Base-by-base conservation (phyloP, 2,113 vertebrate genomes). In the Lutjanus erythropterus region DNA sequence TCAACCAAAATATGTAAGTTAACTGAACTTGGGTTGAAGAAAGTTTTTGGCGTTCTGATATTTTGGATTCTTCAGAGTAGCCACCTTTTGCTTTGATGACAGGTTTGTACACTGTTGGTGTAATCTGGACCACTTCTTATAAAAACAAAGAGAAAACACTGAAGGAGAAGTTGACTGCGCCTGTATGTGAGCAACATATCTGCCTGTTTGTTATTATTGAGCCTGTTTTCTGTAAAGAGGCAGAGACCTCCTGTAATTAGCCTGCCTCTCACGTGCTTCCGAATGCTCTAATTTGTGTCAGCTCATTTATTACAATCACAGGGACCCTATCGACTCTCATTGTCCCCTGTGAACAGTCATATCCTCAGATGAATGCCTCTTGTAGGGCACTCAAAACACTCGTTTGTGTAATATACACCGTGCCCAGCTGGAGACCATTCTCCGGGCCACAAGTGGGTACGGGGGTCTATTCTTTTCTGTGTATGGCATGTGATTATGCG, bases 341-440 rank as follows among this genome's bases (percentile, higher is more conserved):
- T 94, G 91, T 92, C 76, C 83, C 56, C 41, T 14, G 5, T 21
- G 83, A 78, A 82, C 88, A 89, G 81, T 93, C 87, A 89, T 85
- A 92, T 93, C 93, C 91, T 89, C 81, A 74, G 59, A 83, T 83
- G 82, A 91, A 89, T 79, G 75, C 69, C 60, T 82, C 68, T 23
- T 55, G 60, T 71, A 58, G 50, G 62, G 60, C 33, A 69, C 75
- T 86, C 78, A 77, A 88, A 92, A 86, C 83, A 88, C 66, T 83
- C 9, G 53, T 91, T 91, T 93, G 79, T 90, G 83, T 87, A 79
- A 78, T 42, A 41, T 70, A 66, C 87, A 76, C 83, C 33, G 12
- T 69, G 69, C 82, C 80, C 92, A 92, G 93, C 90, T 93, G 90
- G 83, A 83, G 83, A 65, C 83, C 74, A 79, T 90, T 89, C 88